Conservation (phyloP, 2,113 vertebrate genomes). For the Forbesichthys papilliferus region DNA sequence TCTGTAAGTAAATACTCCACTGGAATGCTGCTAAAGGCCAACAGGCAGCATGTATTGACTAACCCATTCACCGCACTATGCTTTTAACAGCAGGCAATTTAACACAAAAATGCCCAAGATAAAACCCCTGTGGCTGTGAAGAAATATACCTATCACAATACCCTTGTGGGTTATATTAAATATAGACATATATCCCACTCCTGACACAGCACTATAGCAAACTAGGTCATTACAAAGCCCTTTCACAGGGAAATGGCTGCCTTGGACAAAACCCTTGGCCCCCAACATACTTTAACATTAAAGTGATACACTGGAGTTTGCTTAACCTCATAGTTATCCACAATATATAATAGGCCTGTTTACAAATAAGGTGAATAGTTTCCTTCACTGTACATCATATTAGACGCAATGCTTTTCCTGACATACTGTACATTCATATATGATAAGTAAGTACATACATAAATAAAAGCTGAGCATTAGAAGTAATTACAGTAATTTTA, state of each 20-base stretch:
- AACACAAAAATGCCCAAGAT: slow-evolving; percentile 10
- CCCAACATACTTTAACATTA: slow-evolving; percentile 24
- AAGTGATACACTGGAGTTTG: slow-evolving; percentile 10
- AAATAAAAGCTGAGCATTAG: too few relatives aligned
- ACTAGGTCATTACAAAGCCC: slow-evolving; percentile 9
- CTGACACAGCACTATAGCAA: slow-evolving; percentile 6
- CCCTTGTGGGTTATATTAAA: slow-evolving; percentile 17
- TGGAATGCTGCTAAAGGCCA: slow-evolving; percentile 12
- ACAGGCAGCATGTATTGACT: slow-evolving; percentile 34
- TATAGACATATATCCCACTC: slow-evolving; percentile 30
- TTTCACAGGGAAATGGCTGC: slow-evolving; percentile 21
- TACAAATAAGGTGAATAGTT: too few relatives aligned
- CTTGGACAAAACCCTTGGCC: background rate
- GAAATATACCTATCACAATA: slow-evolving; percentile 22
- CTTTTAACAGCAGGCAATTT: slow-evolving; percentile 14
- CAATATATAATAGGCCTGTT: background rate
- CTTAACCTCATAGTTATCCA: background rate
- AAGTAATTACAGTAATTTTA: too few relatives aligned
- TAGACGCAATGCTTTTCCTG: too few relatives aligned
- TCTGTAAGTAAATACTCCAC: slow-evolving; percentile 53
- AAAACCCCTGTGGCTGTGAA: slow-evolving; percentile 17
- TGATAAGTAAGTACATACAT: too few relatives aligned
- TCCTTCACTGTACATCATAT: too few relatives aligned
- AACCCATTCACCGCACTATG: slow-evolving; percentile 32
- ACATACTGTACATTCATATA: too few relatives aligned